Conservation (phyloP, 2,888 invertebrate species). For the Unio pictorum region DNA sequence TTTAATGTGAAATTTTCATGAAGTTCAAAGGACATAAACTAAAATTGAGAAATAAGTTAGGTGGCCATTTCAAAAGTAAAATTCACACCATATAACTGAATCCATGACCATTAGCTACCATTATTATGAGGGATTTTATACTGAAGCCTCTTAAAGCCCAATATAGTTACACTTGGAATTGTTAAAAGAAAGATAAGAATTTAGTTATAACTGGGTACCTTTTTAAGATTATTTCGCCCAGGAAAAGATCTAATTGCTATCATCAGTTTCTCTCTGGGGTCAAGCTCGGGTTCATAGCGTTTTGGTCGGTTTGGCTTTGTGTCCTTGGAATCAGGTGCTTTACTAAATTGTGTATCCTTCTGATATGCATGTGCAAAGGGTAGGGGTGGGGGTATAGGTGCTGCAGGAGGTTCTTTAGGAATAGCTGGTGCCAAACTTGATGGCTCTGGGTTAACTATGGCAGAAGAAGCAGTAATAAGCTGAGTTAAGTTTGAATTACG, state of each 20-base stretch:
- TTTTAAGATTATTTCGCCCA: constrained; percentile 62
- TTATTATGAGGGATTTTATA: too few relatives aligned
- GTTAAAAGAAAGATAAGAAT: too few relatives aligned
- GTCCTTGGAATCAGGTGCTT: constrained; percentile 24
- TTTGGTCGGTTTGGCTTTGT: constrained; percentile 32
- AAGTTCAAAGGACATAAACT: too few relatives aligned
- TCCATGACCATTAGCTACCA: too few relatives aligned
- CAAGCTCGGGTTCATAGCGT: constrained; percentile 67
- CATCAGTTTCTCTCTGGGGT: constrained; percentile 80
- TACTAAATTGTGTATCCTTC: constrained; percentile 17
- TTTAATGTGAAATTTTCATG: too few relatives aligned
- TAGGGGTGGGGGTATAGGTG: constrained; percentile 14
- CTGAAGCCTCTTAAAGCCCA: too few relatives aligned
- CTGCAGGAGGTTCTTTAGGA: constrained; percentile 29
- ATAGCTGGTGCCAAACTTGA: background rate
- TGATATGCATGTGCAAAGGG: constrained; percentile 20
- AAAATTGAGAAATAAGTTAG: too few relatives aligned
- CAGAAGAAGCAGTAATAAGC: constrained; percentile 10
- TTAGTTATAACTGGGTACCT: constrained; percentile 37
- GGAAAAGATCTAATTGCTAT: constrained; percentile 83
- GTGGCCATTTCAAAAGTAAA: too few relatives aligned
- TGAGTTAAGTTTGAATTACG: constrained; percentile 9
- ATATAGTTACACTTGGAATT: too few relatives aligned
- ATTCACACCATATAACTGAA: too few relatives aligned
- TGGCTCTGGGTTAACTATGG: background rate